A percentile compares a stretch with the other conserved stretches of the same genome.
These are phyloP conservation scores for Tachuris rubrigastra DNA, from an alignment of 2,113 vertebrate genomes.

Conservation along the genomic window DNA sequence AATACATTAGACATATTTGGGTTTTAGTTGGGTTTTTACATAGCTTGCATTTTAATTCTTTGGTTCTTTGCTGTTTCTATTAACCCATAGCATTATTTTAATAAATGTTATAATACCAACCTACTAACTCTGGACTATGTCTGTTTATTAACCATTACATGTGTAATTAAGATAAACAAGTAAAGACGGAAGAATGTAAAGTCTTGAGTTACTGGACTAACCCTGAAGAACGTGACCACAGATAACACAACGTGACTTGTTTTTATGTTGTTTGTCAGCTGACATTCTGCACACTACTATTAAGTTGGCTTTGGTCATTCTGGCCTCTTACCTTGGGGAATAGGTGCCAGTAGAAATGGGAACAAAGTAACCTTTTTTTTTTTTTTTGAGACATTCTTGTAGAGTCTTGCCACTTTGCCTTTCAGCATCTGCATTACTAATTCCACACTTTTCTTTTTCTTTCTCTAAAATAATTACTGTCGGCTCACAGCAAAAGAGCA, in stretches of 20 bases:
- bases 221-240: constrained; percentile 84
- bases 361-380: constrained; percentile 67
- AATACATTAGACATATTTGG: constrained; percentile 82
- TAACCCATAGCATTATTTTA: constrained; percentile 92
- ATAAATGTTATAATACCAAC: constrained; percentile 98
- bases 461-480: constrained; percentile 73
- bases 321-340: constrained; percentile 59
- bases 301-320: constrained; percentile 67
- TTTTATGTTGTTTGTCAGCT: constrained; percentile 83
- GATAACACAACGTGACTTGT: constrained; percentile 89
- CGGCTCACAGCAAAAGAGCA: constrained; percentile 64
- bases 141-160: constrained; percentile 94
- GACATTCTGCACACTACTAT: constrained; percentile 72
- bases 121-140: constrained; percentile 96
- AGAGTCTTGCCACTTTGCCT: constrained; percentile 86
- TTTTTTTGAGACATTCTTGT: constrained; percentile 65
- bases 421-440: constrained; percentile 89
- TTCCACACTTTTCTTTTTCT: constrained; percentile 78
- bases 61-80: constrained; percentile 90
- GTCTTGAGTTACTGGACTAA: constrained; percentile 84
- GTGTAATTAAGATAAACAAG: constrained; percentile 85
- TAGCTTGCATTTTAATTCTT: constrained; percentile 96
- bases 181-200: constrained; percentile 77
- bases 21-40: constrained; percentile 87
- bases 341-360: constrained; percentile 65